Conservation (phyloP, 2,797 vertebrate genomes). For the Scarus forsteni region DNA sequence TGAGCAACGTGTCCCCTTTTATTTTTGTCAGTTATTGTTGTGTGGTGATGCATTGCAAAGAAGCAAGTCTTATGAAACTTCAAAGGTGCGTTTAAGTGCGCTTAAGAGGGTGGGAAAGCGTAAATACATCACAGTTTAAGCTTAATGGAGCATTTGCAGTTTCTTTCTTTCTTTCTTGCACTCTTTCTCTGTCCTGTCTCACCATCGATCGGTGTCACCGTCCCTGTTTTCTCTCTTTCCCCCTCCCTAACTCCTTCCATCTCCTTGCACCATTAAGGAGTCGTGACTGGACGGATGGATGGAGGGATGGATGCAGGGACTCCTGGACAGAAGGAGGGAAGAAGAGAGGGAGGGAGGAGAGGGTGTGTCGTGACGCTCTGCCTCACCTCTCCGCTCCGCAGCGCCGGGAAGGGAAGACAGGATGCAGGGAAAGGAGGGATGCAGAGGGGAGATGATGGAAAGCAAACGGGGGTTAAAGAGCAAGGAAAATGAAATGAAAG, state of each 20-base stretch:
- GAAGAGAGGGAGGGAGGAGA: not conserved
- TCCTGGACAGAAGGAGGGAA: conserved; percentile 5
- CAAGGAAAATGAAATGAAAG: not conserved
- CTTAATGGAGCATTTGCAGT: not conserved
- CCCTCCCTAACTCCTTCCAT: conserved; percentile 23
- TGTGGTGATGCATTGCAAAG: conserved; percentile 2
- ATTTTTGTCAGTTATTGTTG: conserved; percentile 33
- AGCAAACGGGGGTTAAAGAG: not conserved
- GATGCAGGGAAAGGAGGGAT: not conserved
- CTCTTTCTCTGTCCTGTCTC: not conserved
- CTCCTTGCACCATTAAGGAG: conserved; percentile 49
- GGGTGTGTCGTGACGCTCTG: conserved; percentile 57
- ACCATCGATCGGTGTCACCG: not conserved
- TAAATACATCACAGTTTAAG: not conserved
- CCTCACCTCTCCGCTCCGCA: conserved; percentile 53
- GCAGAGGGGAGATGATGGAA: not conserved
- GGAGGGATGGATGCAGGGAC: conserved; percentile 18
- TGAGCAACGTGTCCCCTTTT: not conserved
- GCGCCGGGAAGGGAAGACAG: not conserved
- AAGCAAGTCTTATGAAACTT: not conserved
- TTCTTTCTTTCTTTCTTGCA: not conserved
- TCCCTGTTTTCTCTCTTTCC: not conserved
- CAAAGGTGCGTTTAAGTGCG: conserved; percentile 23
- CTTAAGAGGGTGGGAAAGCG: conserved; percentile 8
- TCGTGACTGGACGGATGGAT: conserved; percentile 63